phyloP scores from a whole-genome alignment of 2,888 invertebrate species.

The Microplitis manilae region DNA sequence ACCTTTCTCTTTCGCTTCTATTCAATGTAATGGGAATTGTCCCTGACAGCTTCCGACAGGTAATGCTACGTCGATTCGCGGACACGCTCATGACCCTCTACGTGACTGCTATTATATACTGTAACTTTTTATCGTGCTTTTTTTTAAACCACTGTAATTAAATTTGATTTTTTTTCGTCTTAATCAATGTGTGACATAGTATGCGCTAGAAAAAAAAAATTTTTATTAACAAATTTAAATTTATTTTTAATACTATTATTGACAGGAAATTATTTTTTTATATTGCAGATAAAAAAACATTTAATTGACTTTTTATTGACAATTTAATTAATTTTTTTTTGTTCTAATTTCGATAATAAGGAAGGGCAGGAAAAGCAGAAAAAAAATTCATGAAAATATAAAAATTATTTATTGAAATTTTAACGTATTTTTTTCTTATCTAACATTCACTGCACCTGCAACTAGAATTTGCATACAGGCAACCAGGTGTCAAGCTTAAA shows the following conservation, averaged over 20 bases:
- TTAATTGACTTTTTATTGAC: too few relatives aligned
- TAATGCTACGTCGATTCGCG: constrained; percentile 39
- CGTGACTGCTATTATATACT: neutral
- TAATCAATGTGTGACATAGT: neutral
- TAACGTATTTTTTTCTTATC: neutral
- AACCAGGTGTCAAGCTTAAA: neutral
- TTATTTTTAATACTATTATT: too few relatives aligned
- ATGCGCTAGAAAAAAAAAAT: too few relatives aligned
- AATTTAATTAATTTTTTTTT: too few relatives aligned
- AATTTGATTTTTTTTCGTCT: neutral
- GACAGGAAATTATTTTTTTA: too few relatives aligned
- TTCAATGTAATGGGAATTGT: constrained; percentile 42
- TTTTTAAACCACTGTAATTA: neutral
- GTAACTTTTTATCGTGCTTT: neutral
- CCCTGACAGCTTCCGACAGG: constrained; percentile 57
- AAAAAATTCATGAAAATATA: neutral
- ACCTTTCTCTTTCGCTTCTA: constrained; percentile 65
- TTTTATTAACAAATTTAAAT: too few relatives aligned
- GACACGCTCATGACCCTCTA: constrained; percentile 36
- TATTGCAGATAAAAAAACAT: too few relatives aligned
- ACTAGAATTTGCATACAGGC: neutral
- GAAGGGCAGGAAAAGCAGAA: too few relatives aligned
- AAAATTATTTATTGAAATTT: neutral
- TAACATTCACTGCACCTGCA: neutral
- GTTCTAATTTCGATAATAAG: too few relatives aligned